phyloP scores from a whole-genome alignment of 2,797 vertebrate genomes.

The Acanthopagrus latus region DNA sequence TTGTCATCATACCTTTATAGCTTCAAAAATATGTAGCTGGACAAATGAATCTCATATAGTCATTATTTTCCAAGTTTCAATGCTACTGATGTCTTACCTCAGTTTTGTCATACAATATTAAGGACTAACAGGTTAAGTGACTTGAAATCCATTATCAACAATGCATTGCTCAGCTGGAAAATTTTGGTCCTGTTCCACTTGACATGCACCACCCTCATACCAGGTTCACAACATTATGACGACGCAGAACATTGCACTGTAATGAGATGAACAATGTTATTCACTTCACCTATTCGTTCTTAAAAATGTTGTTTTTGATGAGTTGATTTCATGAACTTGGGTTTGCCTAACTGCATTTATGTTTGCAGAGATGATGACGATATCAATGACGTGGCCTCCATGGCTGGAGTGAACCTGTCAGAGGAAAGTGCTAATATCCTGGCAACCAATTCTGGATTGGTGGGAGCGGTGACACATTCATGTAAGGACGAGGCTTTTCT shows the following conservation, averaged over 20 bases:
- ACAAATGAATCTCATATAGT: not conserved
- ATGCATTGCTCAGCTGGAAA: too few relatives aligned
- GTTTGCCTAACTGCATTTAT: not conserved
- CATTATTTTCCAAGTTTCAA: not conserved
- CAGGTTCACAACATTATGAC: too few relatives aligned
- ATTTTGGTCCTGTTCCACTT: too few relatives aligned
- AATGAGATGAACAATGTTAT: too few relatives aligned
- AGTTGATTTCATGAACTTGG: not conserved
- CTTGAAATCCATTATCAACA: too few relatives aligned
- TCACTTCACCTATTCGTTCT: too few relatives aligned
- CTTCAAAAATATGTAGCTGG: not conserved
- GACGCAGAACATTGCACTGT: too few relatives aligned
- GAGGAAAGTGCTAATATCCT: constrained; percentile 97
- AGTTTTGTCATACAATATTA: too few relatives aligned
- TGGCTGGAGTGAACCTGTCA: constrained; percentile 97
- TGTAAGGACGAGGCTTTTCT: constrained; percentile 97
- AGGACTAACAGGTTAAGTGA: too few relatives aligned
- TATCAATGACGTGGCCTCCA: constrained; percentile 98
- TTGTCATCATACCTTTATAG: not conserved
- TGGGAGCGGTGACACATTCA: constrained; percentile 94
- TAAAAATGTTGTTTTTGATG: too few relatives aligned
- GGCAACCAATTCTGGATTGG: constrained; percentile 95
- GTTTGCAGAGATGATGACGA: constrained; percentile 94
- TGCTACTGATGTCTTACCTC: not conserved
- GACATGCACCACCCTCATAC: too few relatives aligned